Conservation (phyloP, 2,113 vertebrate genomes). For the Cheilinus undulatus region DNA sequence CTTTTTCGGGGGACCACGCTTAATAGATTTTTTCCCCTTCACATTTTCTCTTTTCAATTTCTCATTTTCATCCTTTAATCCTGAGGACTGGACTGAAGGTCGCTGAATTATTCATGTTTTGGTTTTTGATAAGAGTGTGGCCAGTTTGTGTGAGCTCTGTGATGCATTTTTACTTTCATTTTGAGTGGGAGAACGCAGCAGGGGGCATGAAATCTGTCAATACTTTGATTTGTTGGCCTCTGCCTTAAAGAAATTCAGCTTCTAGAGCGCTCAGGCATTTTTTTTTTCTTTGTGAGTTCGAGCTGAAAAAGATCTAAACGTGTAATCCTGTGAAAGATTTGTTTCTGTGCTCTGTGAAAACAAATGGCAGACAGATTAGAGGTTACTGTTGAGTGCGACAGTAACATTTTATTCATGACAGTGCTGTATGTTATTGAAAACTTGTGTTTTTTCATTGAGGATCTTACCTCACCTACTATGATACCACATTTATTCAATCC, state of each 20-base stretch:
- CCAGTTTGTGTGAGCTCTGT: slow-evolving; percentile 16
- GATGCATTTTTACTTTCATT: slow-evolving; percentile 16
- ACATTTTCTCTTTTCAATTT: slow-evolving; percentile 15
- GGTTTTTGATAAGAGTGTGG: slow-evolving; percentile 17
- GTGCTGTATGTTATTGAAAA: slow-evolving; percentile 42
- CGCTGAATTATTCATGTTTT: slow-evolving; percentile 58
- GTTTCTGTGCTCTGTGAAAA: slow-evolving; percentile 21
- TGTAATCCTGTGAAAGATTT: slow-evolving; percentile 18
- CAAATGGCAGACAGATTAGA: slow-evolving; percentile 27
- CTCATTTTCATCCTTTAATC: slow-evolving; percentile 37
- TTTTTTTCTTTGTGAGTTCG: slow-evolving; percentile 26
- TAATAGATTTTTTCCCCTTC: slow-evolving; percentile 3
- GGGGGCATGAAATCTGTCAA: slow-evolving; percentile 13
- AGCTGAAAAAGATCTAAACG: slow-evolving; percentile 10
- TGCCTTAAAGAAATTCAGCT: slow-evolving; percentile 26
- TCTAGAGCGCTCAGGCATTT: slow-evolving; percentile 18
- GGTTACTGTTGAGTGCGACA: slow-evolving; percentile 20
- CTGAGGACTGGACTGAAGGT: slow-evolving; percentile 23
- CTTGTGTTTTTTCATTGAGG: slow-evolving; percentile 25
- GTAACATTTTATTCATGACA: slow-evolving; percentile 33
- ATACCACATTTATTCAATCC: slow-evolving; percentile 48
- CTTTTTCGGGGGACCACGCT: slow-evolving; percentile 2
- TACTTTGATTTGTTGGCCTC: slow-evolving; percentile 33
- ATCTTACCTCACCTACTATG: no score
- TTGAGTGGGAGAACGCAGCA: slow-evolving; percentile 22